Conservation (phyloP, 2,888 invertebrate species). For the Netelia fuscicornis region DNA sequence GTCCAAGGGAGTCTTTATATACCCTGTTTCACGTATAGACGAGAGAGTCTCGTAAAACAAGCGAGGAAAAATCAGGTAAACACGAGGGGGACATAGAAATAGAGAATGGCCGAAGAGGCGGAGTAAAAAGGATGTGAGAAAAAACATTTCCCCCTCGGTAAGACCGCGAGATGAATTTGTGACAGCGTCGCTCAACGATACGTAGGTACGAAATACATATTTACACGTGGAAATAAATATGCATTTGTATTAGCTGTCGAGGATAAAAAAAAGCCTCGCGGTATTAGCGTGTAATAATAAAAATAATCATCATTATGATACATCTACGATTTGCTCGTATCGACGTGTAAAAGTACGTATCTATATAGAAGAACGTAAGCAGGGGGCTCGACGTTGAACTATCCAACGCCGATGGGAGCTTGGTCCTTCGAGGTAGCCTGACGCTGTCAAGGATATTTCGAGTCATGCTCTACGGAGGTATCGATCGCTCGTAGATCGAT, state of each 20-base stretch:
- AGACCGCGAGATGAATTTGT: slow-evolving; percentile 63
- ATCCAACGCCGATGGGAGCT: slow-evolving; percentile 53
- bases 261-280: too few species aligned
- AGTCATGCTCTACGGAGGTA: slow-evolving; percentile 7
- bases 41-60: slow-evolving; percentile 55
- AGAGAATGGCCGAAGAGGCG: slow-evolving; percentile 62
- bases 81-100: slow-evolving; percentile 52
- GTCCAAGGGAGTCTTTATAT: slow-evolving; percentile 76
- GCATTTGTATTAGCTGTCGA: too few species aligned
- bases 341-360: slow-evolving; percentile 79
- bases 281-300: too few species aligned
- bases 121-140: slow-evolving; percentile 57
- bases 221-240: background rate
- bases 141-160: slow-evolving; percentile 56
- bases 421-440: slow-evolving; percentile 59
- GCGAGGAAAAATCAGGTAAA: slow-evolving; percentile 49
- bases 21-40: slow-evolving; percentile 65
- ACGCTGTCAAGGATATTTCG: slow-evolving; percentile 60
- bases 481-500: slow-evolving; percentile 59
- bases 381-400: slow-evolving; percentile 44
- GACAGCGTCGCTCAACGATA: background rate
- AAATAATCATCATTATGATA: too few species aligned
- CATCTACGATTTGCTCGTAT: background rate
- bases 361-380: slow-evolving; percentile 78
- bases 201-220: background rate